Base-by-base conservation (phyloP, 1,140 invertebrate genomes). In the Chelonus insularis region DNA sequence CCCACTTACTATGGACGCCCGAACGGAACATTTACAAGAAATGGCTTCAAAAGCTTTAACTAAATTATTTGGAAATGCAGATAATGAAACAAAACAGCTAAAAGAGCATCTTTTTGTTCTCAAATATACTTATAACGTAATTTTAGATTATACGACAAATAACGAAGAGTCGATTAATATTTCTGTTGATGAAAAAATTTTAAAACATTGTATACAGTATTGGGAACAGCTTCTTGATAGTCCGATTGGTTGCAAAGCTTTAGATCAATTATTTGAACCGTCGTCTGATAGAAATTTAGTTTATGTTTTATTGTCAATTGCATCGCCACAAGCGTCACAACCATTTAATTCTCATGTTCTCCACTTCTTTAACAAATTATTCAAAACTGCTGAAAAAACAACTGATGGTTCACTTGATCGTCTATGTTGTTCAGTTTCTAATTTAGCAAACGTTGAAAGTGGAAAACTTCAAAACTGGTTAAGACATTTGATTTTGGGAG, bases 151-250 rank as follows among this genome's bases (percentile, higher is more conserved):
- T 63, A 83, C 84, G 0, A 77, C 61, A 18, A 77, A 76, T 20
- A 65, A 51, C 2, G 72, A 79, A 23, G 74, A 80, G 14, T 39
- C 67, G 1, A 71, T 75, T 0, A 85, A 80, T 58, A 75, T 82
- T 18, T 73, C 76, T 20, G 82, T 91, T 3, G 86, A 89, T 72
- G 89, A 89, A 65, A 86, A 86, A 51, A 86, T 91, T 36, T 75
- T 90, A 4, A 85, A 87, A 62, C 87, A 88, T 60, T 91, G 87
- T 69, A 74, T 91, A 6, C 85, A 89, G 64, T 95, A 93, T 69
- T 91, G 95, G 86, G 93, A 95, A 76, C 87, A 88, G 63, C 85
- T 94, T 50, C 71, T 96, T 7, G 93, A 95, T 23, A 90, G 90
- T 63, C 82, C 88, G 9, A 83, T 88, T 0, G 94, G 93, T 0